These are phyloP conservation scores for Murina feae DNA, from an alignment of 2,113 vertebrate species.

Conservation along the genomic window DNA sequence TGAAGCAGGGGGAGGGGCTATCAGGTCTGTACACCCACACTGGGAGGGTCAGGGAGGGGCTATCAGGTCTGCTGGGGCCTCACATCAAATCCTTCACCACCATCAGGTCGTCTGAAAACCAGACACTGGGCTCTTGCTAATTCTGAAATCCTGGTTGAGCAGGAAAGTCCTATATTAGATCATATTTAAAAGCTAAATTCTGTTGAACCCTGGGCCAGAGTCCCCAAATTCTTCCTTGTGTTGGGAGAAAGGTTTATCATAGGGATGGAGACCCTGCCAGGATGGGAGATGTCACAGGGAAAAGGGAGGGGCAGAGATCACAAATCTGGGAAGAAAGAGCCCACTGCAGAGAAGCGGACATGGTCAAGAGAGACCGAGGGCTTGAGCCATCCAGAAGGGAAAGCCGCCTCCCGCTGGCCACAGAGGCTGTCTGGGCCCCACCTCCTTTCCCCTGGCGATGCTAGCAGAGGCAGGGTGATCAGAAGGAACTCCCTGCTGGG, in stretches of 20 bases:
- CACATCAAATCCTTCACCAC: neutral
- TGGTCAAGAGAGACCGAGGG: conserved; percentile 8
- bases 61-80: neutral
- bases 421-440: neutral
- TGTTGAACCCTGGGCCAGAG: neutral
- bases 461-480: conserved; percentile 79
- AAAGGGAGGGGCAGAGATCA: neutral
- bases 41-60: neutral
- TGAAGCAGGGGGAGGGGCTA: neutral
- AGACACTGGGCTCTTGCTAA: neutral
- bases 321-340: neutral
- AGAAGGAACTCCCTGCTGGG: conserved; percentile 84
- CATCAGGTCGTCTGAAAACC: neutral
- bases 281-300: neutral
- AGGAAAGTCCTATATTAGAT: neutral
- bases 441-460: conserved; percentile 41
- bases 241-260: neutral
- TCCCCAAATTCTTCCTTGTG: neutral
- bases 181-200: neutral
- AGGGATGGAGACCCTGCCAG: neutral
- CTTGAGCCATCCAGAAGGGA: conserved; percentile 71
- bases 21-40: no score
- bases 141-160: neutral
- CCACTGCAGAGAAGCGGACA: neutral
- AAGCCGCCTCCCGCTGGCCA: conserved; percentile 47